These are phyloP conservation scores for Zoanthus sansibaricus DNA, from an alignment of 92 coral and sea anemone genomes.

Conservation along the genomic window DNA sequence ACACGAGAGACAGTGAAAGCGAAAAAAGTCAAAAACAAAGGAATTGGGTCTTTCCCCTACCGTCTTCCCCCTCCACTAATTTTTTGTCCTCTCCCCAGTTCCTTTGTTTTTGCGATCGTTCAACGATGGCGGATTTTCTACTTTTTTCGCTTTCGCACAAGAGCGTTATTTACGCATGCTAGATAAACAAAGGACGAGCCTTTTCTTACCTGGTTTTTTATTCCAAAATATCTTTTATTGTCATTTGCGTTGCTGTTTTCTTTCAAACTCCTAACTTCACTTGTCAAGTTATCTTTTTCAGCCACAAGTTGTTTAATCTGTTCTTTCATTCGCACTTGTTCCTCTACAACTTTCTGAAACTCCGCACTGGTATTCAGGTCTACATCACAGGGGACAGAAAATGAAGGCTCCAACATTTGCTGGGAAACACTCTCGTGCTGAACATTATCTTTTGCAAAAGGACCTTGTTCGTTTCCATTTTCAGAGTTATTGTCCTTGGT, in stretches of 20 bases:
- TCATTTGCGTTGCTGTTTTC: conserved; percentile 30
- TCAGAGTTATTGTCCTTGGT: neutral
- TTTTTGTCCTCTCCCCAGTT: no score
- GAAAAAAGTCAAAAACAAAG: no score
- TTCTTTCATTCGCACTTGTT: conserved; percentile 41
- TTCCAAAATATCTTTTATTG: conserved; percentile 59
- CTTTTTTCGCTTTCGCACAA: no score
- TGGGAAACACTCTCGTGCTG: conserved; percentile 12
- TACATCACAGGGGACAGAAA: neutral
- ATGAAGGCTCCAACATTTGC: conserved; percentile 2
- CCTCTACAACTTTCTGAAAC: conserved; percentile 43
- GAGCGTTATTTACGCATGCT: no score
- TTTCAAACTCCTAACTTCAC: conserved; percentile 63
- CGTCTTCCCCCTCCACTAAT: no score
- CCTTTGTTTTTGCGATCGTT: no score
- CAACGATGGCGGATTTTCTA: no score
- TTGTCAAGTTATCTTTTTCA: conserved; percentile 30
- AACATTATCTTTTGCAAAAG: neutral
- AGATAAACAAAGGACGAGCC: neutral
- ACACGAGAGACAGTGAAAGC: no score
- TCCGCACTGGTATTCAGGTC: conserved; percentile 27
- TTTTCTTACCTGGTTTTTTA: conserved; percentile 64
- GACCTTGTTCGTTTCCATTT: neutral
- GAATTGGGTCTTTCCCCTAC: no score
- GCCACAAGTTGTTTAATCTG: conserved; percentile 34